phyloP scores from a whole-genome alignment of 2,888 invertebrate genomes.

The Leucoma salicis region DNA sequence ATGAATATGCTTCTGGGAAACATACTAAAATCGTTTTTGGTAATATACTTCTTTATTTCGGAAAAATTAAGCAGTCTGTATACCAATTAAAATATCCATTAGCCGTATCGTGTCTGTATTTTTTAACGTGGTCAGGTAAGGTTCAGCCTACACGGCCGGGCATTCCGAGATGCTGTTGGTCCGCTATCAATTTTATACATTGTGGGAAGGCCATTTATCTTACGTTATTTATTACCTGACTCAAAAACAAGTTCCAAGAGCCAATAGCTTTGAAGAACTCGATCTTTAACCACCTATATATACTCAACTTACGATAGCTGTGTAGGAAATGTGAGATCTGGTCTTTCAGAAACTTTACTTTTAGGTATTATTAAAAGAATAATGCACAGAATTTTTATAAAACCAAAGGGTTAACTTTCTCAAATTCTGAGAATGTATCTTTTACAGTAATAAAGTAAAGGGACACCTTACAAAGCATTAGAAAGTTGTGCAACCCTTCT shows the following conservation, averaged over 20 bases:
- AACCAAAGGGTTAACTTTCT: conserved; percentile 67
- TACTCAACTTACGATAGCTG: conserved; percentile 33
- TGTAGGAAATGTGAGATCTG: conserved; percentile 48
- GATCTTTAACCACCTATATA: conserved; percentile 59
- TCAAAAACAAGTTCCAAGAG: conserved; percentile 71
- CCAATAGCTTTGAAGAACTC: conserved; percentile 58
- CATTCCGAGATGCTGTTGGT: conserved; percentile 66
- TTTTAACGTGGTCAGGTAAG: conserved; percentile 52
- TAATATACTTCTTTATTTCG: conserved; percentile 17
- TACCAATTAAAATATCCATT: conserved; percentile 53
- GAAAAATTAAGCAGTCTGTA: conserved; percentile 29
- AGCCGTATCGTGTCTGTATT: conserved; percentile 51
- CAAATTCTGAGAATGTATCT: conserved; percentile 63
- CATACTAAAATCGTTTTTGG: too few species aligned
- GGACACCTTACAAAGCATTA: conserved; percentile 76
- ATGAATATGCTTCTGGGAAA: too few species aligned
- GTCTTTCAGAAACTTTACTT: conserved; percentile 31
- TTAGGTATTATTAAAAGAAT: conserved; percentile 24
- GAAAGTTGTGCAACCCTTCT: conserved; percentile 81
- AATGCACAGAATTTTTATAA: conserved; percentile 38
- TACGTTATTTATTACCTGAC: conserved; percentile 78
- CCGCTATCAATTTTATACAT: conserved; percentile 79
- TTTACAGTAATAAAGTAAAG: conserved; percentile 48
- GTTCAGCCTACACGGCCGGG: conserved; percentile 55
- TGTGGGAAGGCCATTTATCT: conserved; percentile 79